Evolutionary conservation across 2,797 vertebrate genomes (phyloP).

Genomic region (Pangasius mekongensis): DNA sequence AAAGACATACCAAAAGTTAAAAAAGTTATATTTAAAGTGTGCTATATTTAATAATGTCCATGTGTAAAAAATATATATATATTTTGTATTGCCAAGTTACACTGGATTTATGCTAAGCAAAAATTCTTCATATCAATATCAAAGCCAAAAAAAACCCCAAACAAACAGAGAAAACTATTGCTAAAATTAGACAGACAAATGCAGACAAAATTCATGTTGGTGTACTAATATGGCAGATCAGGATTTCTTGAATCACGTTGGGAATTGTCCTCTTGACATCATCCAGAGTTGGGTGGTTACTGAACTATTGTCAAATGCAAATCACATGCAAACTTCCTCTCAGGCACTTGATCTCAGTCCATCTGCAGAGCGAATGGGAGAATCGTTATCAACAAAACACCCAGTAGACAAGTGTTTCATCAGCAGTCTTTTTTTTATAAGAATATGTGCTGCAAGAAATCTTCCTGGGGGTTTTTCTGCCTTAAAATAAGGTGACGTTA

Average conservation of each 20-base stretch:
- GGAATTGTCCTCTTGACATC: neutral
- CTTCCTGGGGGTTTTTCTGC: neutral
- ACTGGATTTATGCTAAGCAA: neutral
- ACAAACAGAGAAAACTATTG: neutral
- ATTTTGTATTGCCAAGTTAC: neutral
- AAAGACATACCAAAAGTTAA: neutral
- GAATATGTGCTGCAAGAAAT: neutral
- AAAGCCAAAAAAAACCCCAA: neutral
- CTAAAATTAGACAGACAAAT: neutral
- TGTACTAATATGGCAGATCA: neutral
- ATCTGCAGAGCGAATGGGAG: neutral
- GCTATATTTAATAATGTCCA: neutral
- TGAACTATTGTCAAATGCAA: constrained; percentile 6
- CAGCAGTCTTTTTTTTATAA: too few relatives aligned
- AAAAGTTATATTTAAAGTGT: neutral
- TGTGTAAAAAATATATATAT: neutral
- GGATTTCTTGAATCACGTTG: neutral
- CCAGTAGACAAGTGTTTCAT: neutral
- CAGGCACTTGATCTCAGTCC: neutral
- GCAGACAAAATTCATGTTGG: neutral
- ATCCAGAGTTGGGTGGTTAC: neutral
- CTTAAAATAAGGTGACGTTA: neutral
- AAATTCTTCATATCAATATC: neutral
- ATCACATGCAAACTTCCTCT: constrained; percentile 9
- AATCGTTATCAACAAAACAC: neutral